Base-by-base conservation (phyloP, 2,888 invertebrate species). In the Ectemnius lituratus region DNA sequence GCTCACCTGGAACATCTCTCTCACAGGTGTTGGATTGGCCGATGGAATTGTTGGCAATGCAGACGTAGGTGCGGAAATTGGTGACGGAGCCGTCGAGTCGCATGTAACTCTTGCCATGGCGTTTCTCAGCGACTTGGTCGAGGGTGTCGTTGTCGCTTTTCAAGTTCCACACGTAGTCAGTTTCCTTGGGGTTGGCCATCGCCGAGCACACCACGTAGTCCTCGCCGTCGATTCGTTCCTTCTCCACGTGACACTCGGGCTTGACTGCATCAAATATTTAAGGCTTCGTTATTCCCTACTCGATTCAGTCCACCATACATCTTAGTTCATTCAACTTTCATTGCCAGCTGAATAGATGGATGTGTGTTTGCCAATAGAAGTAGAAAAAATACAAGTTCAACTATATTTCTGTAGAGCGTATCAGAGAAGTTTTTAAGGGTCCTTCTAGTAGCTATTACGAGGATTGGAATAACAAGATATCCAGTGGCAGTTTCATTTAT, bases 101-200 rank as follows among this genome's bases (percentile, higher is more conserved):
- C 75, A 97, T 93, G 90, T 93, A 93, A 84, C 94, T 94, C 80
- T 92, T 92, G 60, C 93, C 90, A 67, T 92, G 91, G 70, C 92
- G 92, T 57, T 91, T 89, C 67, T 93, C 92, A 77, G 94, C 94
- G 81, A 92, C 91, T 81, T 94, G 94, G 1, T 94, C 93, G 8
- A 94, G 92, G 13, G 95, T 95, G 90, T 96, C 96, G 90, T 97
- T 97, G 87, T 95, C 95, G 85, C 95, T 96, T 91, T 96, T 96
- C 76, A 97, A 93, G 85, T 94, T 94, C 97, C 98, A 98, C 45
- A 93, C 93, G 92, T 97, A 98, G 70, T 94, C 93, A 83, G 95
- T 95, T 81, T 94, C 93, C 60, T 92, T 91, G 0, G 98, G 97
- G 91, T 97, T 97, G 18, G 97, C 96, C 70, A 93, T 92, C 0